These are phyloP conservation scores for Babylonia areolata DNA, from an alignment of 1,140 invertebrate species.

Conservation along the genomic window DNA sequence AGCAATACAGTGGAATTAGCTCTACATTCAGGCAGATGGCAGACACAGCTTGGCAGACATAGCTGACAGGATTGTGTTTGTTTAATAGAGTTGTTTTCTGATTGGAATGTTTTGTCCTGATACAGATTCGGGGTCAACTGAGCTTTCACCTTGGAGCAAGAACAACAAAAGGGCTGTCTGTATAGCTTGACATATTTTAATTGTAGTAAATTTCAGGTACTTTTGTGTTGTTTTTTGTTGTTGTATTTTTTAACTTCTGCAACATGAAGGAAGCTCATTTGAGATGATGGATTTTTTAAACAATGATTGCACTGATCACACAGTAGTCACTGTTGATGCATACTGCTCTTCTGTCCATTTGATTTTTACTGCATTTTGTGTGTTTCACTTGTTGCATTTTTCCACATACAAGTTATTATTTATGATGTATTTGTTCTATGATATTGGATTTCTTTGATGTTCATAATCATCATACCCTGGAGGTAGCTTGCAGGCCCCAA, in stretches of 20 bases:
- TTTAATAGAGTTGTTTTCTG: too few relatives aligned
- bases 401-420: not conserved
- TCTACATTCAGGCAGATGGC: too few relatives aligned
- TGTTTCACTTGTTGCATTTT: conserved; percentile 24
- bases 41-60: too few relatives aligned
- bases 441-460: not conserved
- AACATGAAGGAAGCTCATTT: not conserved
- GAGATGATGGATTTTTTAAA: not conserved
- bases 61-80: too few relatives aligned
- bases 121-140: too few relatives aligned
- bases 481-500: not conserved
- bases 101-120: too few relatives aligned
- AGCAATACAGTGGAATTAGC: too few relatives aligned
- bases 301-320: not conserved
- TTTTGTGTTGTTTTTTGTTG: not conserved
- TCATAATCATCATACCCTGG: not conserved
- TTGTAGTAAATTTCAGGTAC: too few relatives aligned
- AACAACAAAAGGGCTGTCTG: too few relatives aligned
- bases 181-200: too few relatives aligned
- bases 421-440: conserved; percentile 2
- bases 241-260: not conserved
- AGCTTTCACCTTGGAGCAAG: too few relatives aligned
- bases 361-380: not conserved
- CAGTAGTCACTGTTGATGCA: not conserved
- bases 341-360: not conserved